Conservation (phyloP, 2,113 vertebrate species). For the Mastomys coucha region DNA sequence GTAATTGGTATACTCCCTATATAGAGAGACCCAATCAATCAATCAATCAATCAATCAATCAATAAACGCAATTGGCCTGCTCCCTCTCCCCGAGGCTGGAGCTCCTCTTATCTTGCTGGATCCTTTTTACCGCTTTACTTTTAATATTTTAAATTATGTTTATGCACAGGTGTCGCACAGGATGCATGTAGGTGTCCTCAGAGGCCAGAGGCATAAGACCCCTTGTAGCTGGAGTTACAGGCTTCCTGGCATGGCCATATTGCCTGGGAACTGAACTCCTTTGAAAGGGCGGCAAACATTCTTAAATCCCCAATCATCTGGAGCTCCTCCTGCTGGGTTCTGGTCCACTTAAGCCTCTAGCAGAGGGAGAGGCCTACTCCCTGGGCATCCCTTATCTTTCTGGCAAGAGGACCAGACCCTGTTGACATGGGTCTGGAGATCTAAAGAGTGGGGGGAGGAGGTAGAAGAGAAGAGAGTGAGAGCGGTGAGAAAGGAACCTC, state of each 20-base stretch:
- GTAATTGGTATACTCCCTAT: no score
- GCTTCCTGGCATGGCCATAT: not conserved
- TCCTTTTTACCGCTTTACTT: not conserved
- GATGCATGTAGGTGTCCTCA: not conserved
- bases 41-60: no score
- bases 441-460: not conserved
- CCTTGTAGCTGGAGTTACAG: not conserved
- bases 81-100: not conserved
- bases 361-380: not conserved
- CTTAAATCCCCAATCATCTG: not conserved
- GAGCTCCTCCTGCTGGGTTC: not conserved
- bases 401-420: not conserved
- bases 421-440: not conserved
- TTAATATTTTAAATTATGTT: not conserved
- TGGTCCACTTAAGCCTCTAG: not conserved
- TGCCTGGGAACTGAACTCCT: not conserved
- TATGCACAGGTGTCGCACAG: not conserved
- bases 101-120: not conserved
- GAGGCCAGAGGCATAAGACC: not conserved
- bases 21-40: no score
- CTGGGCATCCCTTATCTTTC: not conserved
- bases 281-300: not conserved
- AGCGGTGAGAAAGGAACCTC: not conserved
- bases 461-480: not conserved
- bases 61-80: no score